Conservation (phyloP, 2,113 vertebrate genomes). For the Rhegmatorhina hoffmannsi region DNA sequence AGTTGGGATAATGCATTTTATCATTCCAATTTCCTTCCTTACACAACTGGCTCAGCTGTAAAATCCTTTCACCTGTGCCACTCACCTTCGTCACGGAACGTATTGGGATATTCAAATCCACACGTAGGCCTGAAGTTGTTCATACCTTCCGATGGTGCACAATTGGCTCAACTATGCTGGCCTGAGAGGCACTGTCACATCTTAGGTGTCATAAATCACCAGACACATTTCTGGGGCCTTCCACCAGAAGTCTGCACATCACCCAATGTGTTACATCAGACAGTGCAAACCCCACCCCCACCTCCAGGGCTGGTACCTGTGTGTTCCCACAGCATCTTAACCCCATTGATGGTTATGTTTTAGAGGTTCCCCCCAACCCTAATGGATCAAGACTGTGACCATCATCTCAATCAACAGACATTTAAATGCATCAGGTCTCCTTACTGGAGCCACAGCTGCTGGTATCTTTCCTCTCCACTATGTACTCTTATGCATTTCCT, state of each 20-base stretch:
- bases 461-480: too few relatives aligned
- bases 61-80: background rate
- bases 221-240: too few relatives aligned
- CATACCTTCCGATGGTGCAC: background rate
- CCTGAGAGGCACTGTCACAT: background rate
- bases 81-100: background rate
- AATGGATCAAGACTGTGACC: background rate
- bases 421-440: background rate
- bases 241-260: background rate
- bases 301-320: background rate
- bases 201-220: background rate
- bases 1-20: background rate
- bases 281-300: background rate
- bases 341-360: background rate
- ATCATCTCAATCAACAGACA: background rate
- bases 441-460: background rate
- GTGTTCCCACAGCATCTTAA: background rate
- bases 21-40: background rate
- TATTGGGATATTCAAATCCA: background rate
- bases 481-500: background rate
- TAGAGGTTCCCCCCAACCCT: background rate
- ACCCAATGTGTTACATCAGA: background rate
- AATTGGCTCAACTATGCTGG: rapidly evolving
- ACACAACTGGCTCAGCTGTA: background rate
- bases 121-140: rapidly evolving